A percentile compares a stretch with the other conserved stretches of the same genome.
Conservation (phyloP, 2,113 vertebrate species). For the Ariopsis seemanni region DNA sequence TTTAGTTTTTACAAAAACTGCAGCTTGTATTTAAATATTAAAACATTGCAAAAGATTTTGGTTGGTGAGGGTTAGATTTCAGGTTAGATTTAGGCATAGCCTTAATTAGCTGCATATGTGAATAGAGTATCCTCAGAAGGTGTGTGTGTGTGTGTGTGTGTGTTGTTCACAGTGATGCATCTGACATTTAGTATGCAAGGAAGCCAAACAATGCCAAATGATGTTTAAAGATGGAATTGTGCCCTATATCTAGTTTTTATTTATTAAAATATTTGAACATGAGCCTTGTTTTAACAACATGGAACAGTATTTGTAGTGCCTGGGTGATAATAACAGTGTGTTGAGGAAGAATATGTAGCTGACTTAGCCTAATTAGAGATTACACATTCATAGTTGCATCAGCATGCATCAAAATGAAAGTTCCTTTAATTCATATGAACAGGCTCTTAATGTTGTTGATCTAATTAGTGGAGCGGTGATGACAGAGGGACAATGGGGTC, state of each 20-base stretch:
- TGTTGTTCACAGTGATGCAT: neutral
- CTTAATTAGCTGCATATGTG: neutral
- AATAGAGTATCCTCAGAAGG: neutral
- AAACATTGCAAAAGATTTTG: neutral
- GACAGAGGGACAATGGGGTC: slow-evolving; percentile 41
- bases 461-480: slow-evolving; percentile 42
- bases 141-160: slow-evolving; percentile 5
- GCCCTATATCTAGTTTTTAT: neutral
- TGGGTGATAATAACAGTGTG: neutral
- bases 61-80: neutral
- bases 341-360: neutral
- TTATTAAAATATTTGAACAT: neutral
- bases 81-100: neutral
- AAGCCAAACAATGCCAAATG: neutral
- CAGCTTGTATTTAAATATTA: too few relatives aligned
- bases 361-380: neutral
- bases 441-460: slow-evolving; percentile 51
- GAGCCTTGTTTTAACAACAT: neutral
- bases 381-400: slow-evolving; percentile 6
- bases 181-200: neutral
- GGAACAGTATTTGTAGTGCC: too few relatives aligned
- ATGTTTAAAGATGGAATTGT: neutral
- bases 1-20: too few relatives aligned
- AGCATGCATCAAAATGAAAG: slow-evolving; percentile 34
- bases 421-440: slow-evolving; percentile 37